phyloP scores from a whole-genome alignment of 2,797 vertebrate genomes.

The Pampus argenteus region DNA sequence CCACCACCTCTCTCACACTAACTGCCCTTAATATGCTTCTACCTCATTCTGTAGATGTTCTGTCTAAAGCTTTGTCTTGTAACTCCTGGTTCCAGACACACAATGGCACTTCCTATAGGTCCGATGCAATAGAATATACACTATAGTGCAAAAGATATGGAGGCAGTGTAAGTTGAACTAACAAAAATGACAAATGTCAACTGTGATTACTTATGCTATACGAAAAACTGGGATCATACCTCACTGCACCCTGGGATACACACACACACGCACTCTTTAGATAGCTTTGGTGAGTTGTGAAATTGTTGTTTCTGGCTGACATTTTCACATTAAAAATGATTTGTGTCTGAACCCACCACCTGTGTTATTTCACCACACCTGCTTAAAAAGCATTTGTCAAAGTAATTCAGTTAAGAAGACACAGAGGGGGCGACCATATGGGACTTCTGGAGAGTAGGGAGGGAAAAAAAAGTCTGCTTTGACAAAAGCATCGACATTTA shows the following conservation, averaged over 20 bases:
- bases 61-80: background rate
- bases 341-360: conserved; percentile 1
- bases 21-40: conserved; percentile 1
- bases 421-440: background rate
- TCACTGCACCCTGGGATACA: too few species aligned
- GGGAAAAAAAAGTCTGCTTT: background rate
- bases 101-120: background rate
- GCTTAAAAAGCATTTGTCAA: conserved; percentile 18
- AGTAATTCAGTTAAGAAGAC: conserved; percentile 21
- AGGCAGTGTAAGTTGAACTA: background rate
- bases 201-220: background rate
- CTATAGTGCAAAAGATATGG: background rate
- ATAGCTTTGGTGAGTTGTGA: background rate
- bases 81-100: background rate
- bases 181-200: background rate
- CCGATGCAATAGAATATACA: background rate
- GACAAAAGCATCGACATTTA: background rate
- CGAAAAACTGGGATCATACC: background rate
- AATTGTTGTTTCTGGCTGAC: background rate
- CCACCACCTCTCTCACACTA: conserved; percentile 8
- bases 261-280: background rate
- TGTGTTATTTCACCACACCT: conserved; percentile 6
- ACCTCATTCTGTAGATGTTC: conserved; percentile 7
- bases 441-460: background rate
- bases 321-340: background rate